A percentile compares a stretch with the other conserved stretches of the same genome.
Evolutionary conservation across 2,888 invertebrate genomes (phyloP).

Genomic region (Mechanitis mazaeus): DNA sequence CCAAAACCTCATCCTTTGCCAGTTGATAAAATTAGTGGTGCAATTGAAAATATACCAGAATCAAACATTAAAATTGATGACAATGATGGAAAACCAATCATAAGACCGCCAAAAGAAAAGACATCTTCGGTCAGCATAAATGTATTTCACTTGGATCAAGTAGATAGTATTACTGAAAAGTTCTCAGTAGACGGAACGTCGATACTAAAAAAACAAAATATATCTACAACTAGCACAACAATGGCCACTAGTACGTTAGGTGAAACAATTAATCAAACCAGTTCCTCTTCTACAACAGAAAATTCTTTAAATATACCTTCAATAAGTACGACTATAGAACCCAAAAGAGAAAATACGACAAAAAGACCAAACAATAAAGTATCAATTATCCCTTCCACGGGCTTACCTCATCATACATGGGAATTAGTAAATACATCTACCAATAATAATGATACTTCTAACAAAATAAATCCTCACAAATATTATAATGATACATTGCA

Average conservation of each 20-base stretch:
- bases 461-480: constrained; percentile 67
- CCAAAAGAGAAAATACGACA: constrained; percentile 53
- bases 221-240: constrained; percentile 30
- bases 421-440: constrained; percentile 77
- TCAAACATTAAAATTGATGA: constrained; percentile 38
- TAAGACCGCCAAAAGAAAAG: constrained; percentile 70
- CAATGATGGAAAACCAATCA: constrained; percentile 62
- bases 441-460: constrained; percentile 56
- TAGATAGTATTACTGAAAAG: constrained; percentile 59
- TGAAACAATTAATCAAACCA: constrained; percentile 27
- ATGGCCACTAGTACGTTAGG: constrained; percentile 26
- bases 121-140: constrained; percentile 64
- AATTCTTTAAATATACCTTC: constrained; percentile 18
- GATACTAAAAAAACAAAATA: constrained; percentile 59
- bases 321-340: constrained; percentile 29
- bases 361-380: constrained; percentile 68
- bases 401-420: constrained; percentile 70
- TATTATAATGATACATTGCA: constrained; percentile 79
- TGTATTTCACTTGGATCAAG: constrained; percentile 53
- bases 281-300: constrained; percentile 26
- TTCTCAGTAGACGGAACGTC: constrained; percentile 66
- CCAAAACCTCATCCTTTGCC: constrained; percentile 82
- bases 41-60: constrained; percentile 51
- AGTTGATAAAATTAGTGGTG: constrained; percentile 78
- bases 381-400: constrained; percentile 64